Evolutionary conservation across 2,113 vertebrate genomes (phyloP), one percentile per base, ranked within the genome.

Genomic region (Alethe diademata): DNA sequence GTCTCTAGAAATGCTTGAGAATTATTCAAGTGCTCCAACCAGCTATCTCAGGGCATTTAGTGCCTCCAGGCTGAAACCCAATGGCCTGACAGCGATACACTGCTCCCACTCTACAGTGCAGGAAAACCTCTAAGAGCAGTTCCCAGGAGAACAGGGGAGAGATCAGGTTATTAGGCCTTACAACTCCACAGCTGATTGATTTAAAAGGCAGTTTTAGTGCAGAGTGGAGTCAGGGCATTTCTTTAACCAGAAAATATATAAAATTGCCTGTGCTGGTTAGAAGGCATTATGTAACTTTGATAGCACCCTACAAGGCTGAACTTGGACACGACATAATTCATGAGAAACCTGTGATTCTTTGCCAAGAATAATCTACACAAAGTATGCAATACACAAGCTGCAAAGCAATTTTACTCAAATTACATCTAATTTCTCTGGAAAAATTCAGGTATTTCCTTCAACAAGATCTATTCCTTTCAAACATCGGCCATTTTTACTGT

Each of bases 1-100:
- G 80, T 95, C 93, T 82, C 91, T 40, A 85, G 58, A 91, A 95
- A 91, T 13, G 35, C 57, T 86, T 80, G 67, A 70, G 78, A 87
- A 69, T 61, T 61, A 78, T 61, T 73, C 54, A 73, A 96, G 53
- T 47, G 50, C 75, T 87, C 66, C 93, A 81, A 60, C 8, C 56
- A 86, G 64, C 72, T 43, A 78, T 47, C 51, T 29, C 4, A 2
- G 75, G 73, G 54, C 73, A 88, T 31, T 79, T 24, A 76, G 47
- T 45, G 67, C 45, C 71, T 93, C 71, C 38, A 86, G 67, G 64
- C 86, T 75, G 45, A 94, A 88, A 42, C 72, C 75, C 62, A 86
- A 24, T 12, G 58, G 61, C 45, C 53, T 72, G 89, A 67, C 56
- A 67, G 36, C 17, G 40, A 75, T 35, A 45, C 1, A 26, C 23